Conservation (phyloP, 2,888 invertebrate genomes). For the Arctia plantaginis region DNA sequence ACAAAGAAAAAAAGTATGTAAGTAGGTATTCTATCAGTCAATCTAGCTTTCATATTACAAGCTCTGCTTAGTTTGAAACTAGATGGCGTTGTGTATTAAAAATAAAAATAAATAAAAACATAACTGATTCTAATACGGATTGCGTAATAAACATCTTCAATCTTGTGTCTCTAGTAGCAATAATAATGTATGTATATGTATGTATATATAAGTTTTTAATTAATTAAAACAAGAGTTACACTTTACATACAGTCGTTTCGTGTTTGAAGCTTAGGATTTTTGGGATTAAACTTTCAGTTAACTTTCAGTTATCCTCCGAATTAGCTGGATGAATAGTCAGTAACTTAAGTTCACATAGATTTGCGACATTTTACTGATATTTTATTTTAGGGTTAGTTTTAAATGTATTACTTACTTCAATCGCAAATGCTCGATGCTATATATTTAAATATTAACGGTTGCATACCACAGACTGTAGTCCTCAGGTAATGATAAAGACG, state of each 20-base stretch:
- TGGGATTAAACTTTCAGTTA: background rate
- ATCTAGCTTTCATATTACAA: too few species aligned
- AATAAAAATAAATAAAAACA: too few species aligned
- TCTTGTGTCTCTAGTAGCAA: background rate
- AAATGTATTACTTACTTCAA: too few species aligned
- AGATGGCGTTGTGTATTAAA: too few species aligned
- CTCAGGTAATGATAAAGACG: background rate
- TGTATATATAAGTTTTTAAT: background rate
- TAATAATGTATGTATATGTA: background rate
- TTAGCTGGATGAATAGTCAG: conserved; percentile 21
- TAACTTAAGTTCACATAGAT: conserved; percentile 9
- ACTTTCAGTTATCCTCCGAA: conserved; percentile 17
- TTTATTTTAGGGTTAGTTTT: conserved; percentile 20
- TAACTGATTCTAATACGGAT: background rate
- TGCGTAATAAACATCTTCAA: background rate
- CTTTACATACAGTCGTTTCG: background rate
- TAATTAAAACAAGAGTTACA: background rate
- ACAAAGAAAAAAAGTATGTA: too few species aligned
- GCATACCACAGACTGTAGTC: background rate
- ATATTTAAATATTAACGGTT: background rate
- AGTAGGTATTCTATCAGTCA: too few species aligned
- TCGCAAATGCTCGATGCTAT: too few species aligned
- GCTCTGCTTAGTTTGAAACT: too few species aligned
- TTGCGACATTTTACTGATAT: conserved; percentile 15
- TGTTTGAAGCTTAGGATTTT: background rate